Evolutionary conservation across 2,797 vertebrate species (phyloP).

Genomic region (Halcyon leucocephala): DNA sequence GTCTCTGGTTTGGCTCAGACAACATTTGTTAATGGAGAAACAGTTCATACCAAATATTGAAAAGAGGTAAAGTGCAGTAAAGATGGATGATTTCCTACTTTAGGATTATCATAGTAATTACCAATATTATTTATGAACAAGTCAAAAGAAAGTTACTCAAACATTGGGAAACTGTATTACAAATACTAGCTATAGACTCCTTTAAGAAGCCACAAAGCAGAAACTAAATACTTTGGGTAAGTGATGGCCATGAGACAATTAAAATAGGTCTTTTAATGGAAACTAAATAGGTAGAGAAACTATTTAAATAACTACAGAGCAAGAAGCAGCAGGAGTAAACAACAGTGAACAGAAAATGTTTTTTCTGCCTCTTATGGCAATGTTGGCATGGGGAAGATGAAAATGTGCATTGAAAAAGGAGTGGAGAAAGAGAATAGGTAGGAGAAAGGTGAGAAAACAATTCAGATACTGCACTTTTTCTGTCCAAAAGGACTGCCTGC

Average conservation of each 20-base stretch:
- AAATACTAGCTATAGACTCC: background rate
- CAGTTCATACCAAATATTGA: background rate
- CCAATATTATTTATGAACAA: background rate
- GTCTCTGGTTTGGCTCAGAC: background rate
- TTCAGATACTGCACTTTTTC: background rate
- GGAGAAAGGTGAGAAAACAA: background rate
- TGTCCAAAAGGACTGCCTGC: background rate
- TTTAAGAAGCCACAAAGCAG: background rate
- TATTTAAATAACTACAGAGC: background rate
- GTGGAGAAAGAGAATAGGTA: background rate
- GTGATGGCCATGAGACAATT: background rate
- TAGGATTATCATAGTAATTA: background rate
- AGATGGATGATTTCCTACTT: background rate
- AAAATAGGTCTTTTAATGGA: background rate
- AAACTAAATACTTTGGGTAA: background rate
- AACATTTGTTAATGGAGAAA: background rate
- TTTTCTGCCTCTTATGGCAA: background rate
- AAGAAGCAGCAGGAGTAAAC: background rate
- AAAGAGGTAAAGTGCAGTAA: background rate
- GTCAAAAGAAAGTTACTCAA: background rate
- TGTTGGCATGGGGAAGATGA: background rate
- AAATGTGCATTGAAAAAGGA: background rate
- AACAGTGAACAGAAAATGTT: rapidly evolving
- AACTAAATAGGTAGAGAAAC: background rate
- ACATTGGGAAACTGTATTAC: background rate